Evolutionary conservation across 2,888 invertebrate genomes (phyloP), one percentile per base, ranked within the genome.

Genomic region (Allygus modestus): DNA sequence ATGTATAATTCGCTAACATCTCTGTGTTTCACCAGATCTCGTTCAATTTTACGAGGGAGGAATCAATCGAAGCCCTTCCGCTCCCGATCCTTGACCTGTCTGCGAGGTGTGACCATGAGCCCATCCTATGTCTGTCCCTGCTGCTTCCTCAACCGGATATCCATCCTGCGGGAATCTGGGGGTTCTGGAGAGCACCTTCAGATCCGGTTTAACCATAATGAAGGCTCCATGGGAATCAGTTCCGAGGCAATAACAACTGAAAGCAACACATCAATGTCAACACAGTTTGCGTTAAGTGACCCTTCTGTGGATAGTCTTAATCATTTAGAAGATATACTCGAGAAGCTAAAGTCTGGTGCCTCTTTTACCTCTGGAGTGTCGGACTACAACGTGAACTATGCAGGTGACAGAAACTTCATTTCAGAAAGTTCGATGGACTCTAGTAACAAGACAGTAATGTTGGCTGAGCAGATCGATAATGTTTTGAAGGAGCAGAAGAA

Each of bases 61-160:
- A 71, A n/a, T 0, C 37, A 31, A 0, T 9, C 17, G 20, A 69
- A 28, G n/a, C 4, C 33, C 9, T 7, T 7, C 15, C 37, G 71
- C 5, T 37, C 41, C 41, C 71, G 23, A 20, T 71, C 71, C 17
- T 28, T 71, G 33, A 33, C 20, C 33, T 65, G 65, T 65, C 28
- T 28, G 12, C 17, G 71, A 41, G 41, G n/a, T 1, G 31, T 1
- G 1, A 20, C n/a, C 17, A 37, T 71, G 71, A 37, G 37, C n/a
- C 41, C 71, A 0, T 28, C 20, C 71, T 71, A 71, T 23, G 41
- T 71, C 17, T 71, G 71, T 71, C 71, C 71, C 26, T 71, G 71
- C 20, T 71, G 71, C 23, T 71, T 71, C 71, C 71, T 71, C 20
- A 71, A 71, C 71, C 71, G 71, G 11, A 71, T 71, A n/a, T 71